A percentile compares a stretch with the other conserved stretches of the same genome.
phyloP scores from a whole-genome alignment of 2,797 vertebrate species.

The Basileuterus tristriatus region DNA sequence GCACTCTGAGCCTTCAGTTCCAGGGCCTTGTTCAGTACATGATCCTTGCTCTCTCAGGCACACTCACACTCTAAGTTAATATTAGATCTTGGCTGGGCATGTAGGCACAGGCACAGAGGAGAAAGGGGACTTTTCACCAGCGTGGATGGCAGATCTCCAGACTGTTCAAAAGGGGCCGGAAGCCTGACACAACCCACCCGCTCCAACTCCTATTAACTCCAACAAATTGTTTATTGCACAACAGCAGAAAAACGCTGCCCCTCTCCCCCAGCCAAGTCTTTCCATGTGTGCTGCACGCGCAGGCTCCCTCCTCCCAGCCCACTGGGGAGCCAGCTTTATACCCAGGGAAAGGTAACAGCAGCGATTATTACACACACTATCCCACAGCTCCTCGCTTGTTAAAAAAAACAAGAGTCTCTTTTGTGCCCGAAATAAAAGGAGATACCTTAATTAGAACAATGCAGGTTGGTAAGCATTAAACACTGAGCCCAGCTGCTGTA shows the following conservation, averaged over 20 bases:
- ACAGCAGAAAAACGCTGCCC: constrained; percentile 54
- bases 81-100: neutral
- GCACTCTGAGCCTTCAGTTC: neutral
- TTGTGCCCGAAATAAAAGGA: constrained; percentile 73
- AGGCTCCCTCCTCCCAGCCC: constrained; percentile 20
- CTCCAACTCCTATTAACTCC: constrained; percentile 62
- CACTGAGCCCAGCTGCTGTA: constrained; percentile 79
- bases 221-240: constrained; percentile 75
- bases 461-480: constrained; percentile 75
- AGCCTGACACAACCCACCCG: neutral
- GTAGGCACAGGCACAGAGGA: neutral
- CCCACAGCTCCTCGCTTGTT: constrained; percentile 69
- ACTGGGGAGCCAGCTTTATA: constrained; percentile 56
- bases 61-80: neutral
- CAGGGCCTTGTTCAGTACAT: neutral
- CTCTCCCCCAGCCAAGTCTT: constrained; percentile 41
- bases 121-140: constrained; percentile 35
- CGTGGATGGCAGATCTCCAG: constrained; percentile 64
- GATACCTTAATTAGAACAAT: constrained; percentile 85
- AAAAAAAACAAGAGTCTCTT: constrained; percentile 70
- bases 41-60: neutral
- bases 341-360: constrained; percentile 66
- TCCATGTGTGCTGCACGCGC: constrained; percentile 65
- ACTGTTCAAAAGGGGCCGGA: constrained; percentile 58
- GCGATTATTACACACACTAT: constrained; percentile 69